These are phyloP conservation scores for Hypsibius dujardini DNA, from an alignment of 1,140 invertebrate species.

Conservation along the genomic window DNA sequence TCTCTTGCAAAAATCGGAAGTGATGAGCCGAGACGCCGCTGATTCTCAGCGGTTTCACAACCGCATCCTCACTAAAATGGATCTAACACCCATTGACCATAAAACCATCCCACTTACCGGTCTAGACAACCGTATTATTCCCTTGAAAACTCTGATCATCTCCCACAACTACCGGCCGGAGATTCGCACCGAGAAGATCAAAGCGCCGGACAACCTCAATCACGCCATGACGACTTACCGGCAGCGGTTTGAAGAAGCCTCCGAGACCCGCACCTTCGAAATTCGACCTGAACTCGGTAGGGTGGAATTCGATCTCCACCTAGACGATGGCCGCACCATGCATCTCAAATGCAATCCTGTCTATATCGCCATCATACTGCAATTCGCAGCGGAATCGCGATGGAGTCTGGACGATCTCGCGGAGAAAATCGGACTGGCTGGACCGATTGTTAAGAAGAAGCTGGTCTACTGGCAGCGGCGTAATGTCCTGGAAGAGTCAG, in stretches of 20 bases:
- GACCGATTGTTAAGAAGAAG: not conserved
- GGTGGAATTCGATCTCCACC: not conserved
- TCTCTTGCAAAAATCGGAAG: slow-evolving; percentile 88
- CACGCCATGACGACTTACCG: not conserved
- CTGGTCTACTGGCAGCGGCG: slow-evolving; percentile 5
- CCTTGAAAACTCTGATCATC: not conserved
- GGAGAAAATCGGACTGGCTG: not conserved
- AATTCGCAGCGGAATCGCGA: not conserved
- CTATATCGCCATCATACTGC: slow-evolving; percentile 8
- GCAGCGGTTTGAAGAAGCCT: not conserved
- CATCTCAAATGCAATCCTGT: slow-evolving; percentile 2
- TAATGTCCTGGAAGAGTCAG: slow-evolving; percentile 8
- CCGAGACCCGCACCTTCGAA: not conserved
- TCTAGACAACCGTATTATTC: not conserved
- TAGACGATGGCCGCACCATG: slow-evolving; percentile 8
- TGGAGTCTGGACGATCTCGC: slow-evolving; percentile 3
- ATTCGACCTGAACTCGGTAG: not conserved
- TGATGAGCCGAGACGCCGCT: slow-evolving; percentile 90
- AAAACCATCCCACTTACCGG: not conserved
- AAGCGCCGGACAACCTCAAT: not conserved
- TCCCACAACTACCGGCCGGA: slow-evolving; percentile 11
- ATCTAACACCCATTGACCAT: not conserved
- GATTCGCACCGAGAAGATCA: not conserved
- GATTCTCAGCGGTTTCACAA: slow-evolving; percentile 61
- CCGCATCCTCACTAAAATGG: slow-evolving; percentile 41